phyloP scores from a whole-genome alignment of 2,888 invertebrate species.

The Mesorhabditis sp. region DNA sequence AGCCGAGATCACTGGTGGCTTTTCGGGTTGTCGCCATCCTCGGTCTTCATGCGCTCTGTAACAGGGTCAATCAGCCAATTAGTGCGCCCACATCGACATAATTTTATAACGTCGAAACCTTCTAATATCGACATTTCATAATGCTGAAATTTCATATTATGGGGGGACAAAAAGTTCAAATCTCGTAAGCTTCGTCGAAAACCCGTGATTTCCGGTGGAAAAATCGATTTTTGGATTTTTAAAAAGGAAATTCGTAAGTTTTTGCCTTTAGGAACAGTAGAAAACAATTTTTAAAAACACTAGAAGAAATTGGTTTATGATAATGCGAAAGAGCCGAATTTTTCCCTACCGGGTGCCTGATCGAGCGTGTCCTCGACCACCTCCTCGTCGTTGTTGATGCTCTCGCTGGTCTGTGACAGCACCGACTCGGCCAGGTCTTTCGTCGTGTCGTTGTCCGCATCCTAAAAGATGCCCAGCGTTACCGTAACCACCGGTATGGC shows the following conservation, averaged over 20 bases:
- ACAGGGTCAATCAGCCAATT: neutral
- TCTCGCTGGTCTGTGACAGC: neutral
- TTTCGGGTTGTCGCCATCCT: neutral
- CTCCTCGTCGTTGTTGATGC: neutral
- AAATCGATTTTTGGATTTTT: too few species aligned
- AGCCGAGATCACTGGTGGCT: neutral
- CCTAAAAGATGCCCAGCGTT: neutral
- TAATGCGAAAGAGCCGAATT: too few species aligned
- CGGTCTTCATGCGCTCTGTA: constrained; percentile 3
- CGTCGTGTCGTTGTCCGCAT: neutral
- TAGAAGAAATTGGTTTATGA: too few species aligned
- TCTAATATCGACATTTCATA: too few species aligned
- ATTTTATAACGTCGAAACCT: neutral
- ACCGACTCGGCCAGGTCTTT: neutral
- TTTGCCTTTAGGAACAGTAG: too few species aligned
- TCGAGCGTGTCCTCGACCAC: constrained; percentile 2
- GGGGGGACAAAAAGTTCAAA: too few species aligned
- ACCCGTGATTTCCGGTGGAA: too few species aligned
- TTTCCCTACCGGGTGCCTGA: neutral
- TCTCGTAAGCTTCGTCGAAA: too few species aligned
- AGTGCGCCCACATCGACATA: neutral
- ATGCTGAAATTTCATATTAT: too few species aligned
- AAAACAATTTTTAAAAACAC: too few species aligned
- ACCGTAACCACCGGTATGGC: neutral
- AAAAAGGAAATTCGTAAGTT: too few species aligned